Evolutionary conservation across 92 coral and sea anemone genomes (phyloP), one percentile per base, ranked within the genome.

Genomic region (Epizoanthus stellaris): DNA sequence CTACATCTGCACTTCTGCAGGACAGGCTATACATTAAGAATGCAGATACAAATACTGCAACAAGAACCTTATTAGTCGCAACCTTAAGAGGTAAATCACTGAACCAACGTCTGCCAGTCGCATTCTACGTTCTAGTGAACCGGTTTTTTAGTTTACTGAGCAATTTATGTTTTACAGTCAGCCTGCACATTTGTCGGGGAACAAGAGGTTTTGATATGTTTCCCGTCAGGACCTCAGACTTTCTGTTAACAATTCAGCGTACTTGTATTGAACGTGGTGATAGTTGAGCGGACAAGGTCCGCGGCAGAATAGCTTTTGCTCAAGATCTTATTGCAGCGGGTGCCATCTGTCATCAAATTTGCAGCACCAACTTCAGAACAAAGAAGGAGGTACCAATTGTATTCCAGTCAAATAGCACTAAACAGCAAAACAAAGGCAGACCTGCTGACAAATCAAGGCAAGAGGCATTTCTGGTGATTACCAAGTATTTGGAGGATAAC

Each of bases 251-350:
- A 42, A 42, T 72, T 72, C 13, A 39, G 11, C 58, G 30, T 47
- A 73, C 39, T 16, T 73, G 60, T n/a, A 20, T 47, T 14, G 61
- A 42, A 62, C 79, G 60, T 21, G 25, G 61, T 13, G 79, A 45
- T 39, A 11, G 60, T 42, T 73, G 79, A 36, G 79, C 79, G 0
- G 25, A 23, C 25, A 42, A 42, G 57, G 58, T 73, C n/a, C 25
- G 3, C 2, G 25, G 53, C 15, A 72, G 30, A 45, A 45, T 73
- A 45, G 52, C 25, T 23, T 23, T 73, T 73, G 5, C 60, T 62
- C 79, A 73, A 73, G 79, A 43, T 42, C 79, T 73, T 11, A 73
- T 73, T 73, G 79, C 60, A 42, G 36, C 79, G 34, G 79, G 79
- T 45, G 62, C 60, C n/a, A 45, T 45, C 25, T 73, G 16, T 42